Conservation (phyloP, 2,888 invertebrate genomes). For the Xestobium rufovillosum region DNA sequence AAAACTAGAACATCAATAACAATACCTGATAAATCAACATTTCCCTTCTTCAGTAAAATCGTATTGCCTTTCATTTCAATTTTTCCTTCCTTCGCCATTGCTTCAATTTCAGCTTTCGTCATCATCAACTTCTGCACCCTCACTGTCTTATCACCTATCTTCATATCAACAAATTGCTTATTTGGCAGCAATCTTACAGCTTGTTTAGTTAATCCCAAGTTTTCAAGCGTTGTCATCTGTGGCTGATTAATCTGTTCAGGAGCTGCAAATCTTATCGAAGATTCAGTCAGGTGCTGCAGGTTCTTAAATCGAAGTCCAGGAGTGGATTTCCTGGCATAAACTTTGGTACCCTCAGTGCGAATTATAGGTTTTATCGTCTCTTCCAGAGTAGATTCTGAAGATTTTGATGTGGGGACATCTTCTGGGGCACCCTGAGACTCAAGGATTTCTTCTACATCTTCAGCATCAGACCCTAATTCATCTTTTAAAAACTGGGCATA, state of each 20-base stretch:
- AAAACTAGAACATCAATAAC: too few relatives aligned
- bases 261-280: background rate
- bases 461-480: conserved; percentile 35
- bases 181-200: conserved; percentile 32
- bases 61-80: conserved; percentile 50
- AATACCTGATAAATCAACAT: conserved; percentile 3
- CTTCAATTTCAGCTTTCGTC: conserved; percentile 59
- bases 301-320: background rate
- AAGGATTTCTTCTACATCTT: conserved; percentile 27
- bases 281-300: background rate
- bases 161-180: conserved; percentile 43
- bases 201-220: conserved; percentile 30
- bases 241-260: conserved; percentile 23
- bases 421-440: conserved; percentile 34
- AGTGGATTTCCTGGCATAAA: background rate
- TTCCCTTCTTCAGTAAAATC: conserved; percentile 28
- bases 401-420: conserved; percentile 8
- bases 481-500: conserved; percentile 52
- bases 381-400: conserved; percentile 4
- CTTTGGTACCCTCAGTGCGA: conserved; percentile 33
- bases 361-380: conserved; percentile 39
- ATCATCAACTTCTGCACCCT: conserved; percentile 60
- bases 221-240: conserved; percentile 25
- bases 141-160: conserved; percentile 54
- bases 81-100: conserved; percentile 59